A percentile compares a stretch with the other conserved stretches of the same genome.
phyloP scores from a whole-genome alignment of 2,113 vertebrate species.

The Thermophis baileyi region DNA sequence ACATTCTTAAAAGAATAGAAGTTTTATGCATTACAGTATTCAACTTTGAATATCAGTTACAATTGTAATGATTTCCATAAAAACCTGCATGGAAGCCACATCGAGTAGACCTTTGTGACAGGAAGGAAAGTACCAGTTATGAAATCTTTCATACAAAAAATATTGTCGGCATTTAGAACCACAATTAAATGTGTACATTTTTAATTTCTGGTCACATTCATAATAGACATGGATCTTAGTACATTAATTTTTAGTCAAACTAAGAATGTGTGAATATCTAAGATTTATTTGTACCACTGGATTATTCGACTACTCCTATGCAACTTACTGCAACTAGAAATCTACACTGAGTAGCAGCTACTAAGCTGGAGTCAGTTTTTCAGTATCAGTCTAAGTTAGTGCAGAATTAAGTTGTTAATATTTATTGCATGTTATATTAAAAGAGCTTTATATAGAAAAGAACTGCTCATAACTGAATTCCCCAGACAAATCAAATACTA shows the following conservation, averaged over 20 bases:
- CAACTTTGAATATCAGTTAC: background rate
- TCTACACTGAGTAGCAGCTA: background rate
- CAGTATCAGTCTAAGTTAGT: background rate
- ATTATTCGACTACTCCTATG: background rate
- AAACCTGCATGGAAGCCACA: constrained; percentile 35
- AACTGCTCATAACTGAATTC: constrained; percentile 55
- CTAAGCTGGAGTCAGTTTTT: background rate
- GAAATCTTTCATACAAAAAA: constrained; percentile 31
- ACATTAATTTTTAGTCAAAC: background rate
- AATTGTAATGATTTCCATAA: background rate
- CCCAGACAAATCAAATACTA: constrained; percentile 59
- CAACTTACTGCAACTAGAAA: background rate
- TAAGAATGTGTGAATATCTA: background rate
- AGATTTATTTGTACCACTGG: background rate
- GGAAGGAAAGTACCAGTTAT: background rate
- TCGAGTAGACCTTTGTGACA: background rate
- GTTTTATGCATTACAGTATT: background rate
- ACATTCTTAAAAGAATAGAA: background rate
- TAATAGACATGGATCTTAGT: background rate
- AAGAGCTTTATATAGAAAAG: constrained; percentile 36
- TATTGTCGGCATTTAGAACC: constrained; percentile 31
- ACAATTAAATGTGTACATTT: background rate
- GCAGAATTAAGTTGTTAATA: constrained; percentile 30
- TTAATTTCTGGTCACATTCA: background rate
- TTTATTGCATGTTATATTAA: constrained; percentile 35